Evolutionary conservation across 2,113 vertebrate genomes (phyloP).

Genomic region (Laticauda laticaudata): DNA sequence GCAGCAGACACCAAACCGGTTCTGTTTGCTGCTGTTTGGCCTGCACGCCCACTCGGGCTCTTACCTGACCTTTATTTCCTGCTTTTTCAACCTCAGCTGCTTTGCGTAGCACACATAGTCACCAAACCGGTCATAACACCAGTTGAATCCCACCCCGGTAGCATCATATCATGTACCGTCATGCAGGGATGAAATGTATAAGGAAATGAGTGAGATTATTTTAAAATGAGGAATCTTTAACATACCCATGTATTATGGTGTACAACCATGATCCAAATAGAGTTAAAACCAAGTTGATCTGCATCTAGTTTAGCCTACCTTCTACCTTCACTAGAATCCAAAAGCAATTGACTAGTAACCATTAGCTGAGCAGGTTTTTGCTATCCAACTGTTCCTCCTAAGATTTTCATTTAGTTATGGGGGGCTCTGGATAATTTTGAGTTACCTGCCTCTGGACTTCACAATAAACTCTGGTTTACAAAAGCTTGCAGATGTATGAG

Average conservation of each 20-base stretch:
- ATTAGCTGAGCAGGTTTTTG: not conserved
- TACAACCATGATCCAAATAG: not conserved
- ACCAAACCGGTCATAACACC: too few species aligned
- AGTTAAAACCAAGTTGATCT: not conserved
- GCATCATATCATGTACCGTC: not conserved
- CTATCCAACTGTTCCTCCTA: not conserved
- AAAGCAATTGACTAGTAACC: not conserved
- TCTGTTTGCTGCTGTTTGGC: too few species aligned
- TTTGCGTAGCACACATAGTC: too few species aligned
- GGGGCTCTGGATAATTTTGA: not conserved
- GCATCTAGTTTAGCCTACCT: not conserved
- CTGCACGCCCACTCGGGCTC: rapidly evolving
- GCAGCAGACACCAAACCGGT: too few species aligned
- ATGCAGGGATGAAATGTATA: not conserved
- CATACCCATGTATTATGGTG: not conserved
- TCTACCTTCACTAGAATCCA: not conserved
- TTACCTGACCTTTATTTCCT: too few species aligned
- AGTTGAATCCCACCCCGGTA: too few species aligned
- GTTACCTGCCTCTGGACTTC: not conserved
- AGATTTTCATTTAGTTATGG: not conserved
- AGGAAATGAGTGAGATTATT: not conserved
- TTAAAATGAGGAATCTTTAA: not conserved
- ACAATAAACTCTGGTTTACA: not conserved
- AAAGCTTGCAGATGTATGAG: not conserved
- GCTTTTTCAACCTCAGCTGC: too few species aligned